Percentiles rank a stretch among this genome's conserved stretches.
Conservation (phyloP, 2,888 invertebrate species). For the Pterostichus madidus region DNA sequence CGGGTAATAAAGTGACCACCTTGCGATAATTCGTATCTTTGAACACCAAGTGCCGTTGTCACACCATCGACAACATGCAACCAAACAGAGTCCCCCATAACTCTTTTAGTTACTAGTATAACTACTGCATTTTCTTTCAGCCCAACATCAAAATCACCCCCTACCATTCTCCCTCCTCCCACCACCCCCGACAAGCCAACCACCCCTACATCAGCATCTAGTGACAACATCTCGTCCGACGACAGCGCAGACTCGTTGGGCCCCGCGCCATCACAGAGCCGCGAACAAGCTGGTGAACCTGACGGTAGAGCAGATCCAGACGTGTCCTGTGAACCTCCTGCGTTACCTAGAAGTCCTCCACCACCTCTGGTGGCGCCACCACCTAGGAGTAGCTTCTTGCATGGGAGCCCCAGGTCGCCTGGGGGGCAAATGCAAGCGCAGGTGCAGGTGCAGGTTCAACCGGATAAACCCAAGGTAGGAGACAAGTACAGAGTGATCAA, state of each 20-base stretch:
- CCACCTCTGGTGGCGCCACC: slow-evolving; percentile 81
- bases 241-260: slow-evolving; percentile 63
- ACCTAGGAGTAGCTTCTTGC: slow-evolving; percentile 85
- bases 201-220: slow-evolving; percentile 12
- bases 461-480: slow-evolving; percentile 56
- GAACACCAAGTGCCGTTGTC: too few relatives aligned
- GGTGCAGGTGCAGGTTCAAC: neutral
- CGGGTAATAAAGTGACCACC: too few relatives aligned
- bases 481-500: neutral
- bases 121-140: slow-evolving; percentile 3
- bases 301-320: slow-evolving; percentile 92
- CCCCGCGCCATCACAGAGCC: slow-evolving; percentile 80
- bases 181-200: neutral
- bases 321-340: slow-evolving; percentile 82
- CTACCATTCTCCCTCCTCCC: slow-evolving; percentile 37
- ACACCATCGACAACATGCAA: too few relatives aligned
- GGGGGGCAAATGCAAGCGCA: neutral
- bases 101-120: neutral
- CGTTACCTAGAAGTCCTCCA: slow-evolving; percentile 85
- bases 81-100: too few relatives aligned
- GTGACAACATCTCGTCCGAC: slow-evolving; percentile 64
- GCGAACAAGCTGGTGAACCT: slow-evolving; percentile 91
- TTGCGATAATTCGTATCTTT: too few relatives aligned
- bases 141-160: slow-evolving; percentile 25
- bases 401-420: slow-evolving; percentile 74